Conservation (phyloP, 2,113 vertebrate genomes). For the Marmota monax region DNA sequence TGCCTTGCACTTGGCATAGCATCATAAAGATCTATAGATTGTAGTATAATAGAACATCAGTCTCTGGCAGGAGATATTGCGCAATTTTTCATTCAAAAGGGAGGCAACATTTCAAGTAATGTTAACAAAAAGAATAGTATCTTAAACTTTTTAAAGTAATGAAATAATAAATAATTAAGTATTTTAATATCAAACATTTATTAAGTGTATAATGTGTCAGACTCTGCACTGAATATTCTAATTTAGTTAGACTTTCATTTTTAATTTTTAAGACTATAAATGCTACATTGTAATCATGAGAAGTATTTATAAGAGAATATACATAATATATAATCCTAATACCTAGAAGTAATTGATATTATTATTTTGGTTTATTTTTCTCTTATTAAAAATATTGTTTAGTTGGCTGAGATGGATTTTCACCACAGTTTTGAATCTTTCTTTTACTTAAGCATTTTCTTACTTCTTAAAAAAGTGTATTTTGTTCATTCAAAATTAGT, state of each 20-base stretch:
- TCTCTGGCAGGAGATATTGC: background rate
- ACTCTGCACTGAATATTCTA: background rate
- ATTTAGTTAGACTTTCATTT: background rate
- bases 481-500: background rate
- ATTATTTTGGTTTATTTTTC: background rate
- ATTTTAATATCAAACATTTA: background rate
- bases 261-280: background rate
- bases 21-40: background rate
- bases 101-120: background rate
- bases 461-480: background rate
- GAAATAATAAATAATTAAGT: background rate
- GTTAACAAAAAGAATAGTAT: background rate
- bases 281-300: background rate
- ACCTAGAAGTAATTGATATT: background rate
- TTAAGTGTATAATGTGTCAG: background rate
- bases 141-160: background rate
- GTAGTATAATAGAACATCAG: background rate
- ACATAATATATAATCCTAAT: background rate
- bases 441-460: background rate
- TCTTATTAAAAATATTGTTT: slow-evolving; percentile 9
- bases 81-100: background rate
- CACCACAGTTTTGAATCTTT: background rate
- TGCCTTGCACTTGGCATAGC: background rate
- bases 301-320: background rate
- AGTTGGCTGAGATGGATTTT: background rate